These are phyloP conservation scores for Drosophila lacertosa DNA, from an alignment of 1,140 invertebrate species.

Conservation along the genomic window DNA sequence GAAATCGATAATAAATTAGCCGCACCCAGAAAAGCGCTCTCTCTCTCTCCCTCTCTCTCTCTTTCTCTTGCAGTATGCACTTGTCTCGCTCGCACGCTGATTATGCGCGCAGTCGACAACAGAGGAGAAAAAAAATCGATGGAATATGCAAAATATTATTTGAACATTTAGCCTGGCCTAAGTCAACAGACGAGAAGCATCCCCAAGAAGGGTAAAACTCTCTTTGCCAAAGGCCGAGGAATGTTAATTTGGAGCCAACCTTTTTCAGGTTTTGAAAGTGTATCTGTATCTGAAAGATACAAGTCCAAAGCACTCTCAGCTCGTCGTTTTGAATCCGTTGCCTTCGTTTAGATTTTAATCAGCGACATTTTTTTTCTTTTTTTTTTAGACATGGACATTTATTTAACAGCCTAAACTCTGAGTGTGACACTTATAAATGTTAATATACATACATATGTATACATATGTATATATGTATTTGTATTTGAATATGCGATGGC, in stretches of 20 bases:
- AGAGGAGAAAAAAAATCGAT: conserved; percentile 80
- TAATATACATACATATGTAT: no score
- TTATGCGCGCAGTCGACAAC: conserved; percentile 77
- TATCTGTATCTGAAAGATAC: conserved; percentile 40
- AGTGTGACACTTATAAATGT: conserved; percentile 74
- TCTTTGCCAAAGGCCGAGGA: conserved; percentile 32
- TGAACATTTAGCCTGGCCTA: conserved; percentile 59
- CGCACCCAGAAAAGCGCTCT: conserved; percentile 47
- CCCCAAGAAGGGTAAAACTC: conserved; percentile 29
- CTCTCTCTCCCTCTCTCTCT: neutral
- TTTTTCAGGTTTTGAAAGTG: conserved; percentile 29
- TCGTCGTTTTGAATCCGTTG: neutral
- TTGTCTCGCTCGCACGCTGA: conserved; percentile 57
- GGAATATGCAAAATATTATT: conserved; percentile 78
- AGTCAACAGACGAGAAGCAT: conserved; percentile 62
- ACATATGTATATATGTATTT: no score
- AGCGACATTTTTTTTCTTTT: conserved; percentile 63
- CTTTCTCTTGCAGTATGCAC: conserved; percentile 3
- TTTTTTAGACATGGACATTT: conserved; percentile 58
- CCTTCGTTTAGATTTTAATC: conserved; percentile 63
- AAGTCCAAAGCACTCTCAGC: conserved; percentile 10
- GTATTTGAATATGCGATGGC: conserved; percentile 56
- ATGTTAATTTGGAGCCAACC: conserved; percentile 66
- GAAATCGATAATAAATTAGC: conserved; percentile 80
- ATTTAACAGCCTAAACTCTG: conserved; percentile 71